phyloP scores from a whole-genome alignment of 2,797 vertebrate species.

The Acipenser ruthenus region DNA sequence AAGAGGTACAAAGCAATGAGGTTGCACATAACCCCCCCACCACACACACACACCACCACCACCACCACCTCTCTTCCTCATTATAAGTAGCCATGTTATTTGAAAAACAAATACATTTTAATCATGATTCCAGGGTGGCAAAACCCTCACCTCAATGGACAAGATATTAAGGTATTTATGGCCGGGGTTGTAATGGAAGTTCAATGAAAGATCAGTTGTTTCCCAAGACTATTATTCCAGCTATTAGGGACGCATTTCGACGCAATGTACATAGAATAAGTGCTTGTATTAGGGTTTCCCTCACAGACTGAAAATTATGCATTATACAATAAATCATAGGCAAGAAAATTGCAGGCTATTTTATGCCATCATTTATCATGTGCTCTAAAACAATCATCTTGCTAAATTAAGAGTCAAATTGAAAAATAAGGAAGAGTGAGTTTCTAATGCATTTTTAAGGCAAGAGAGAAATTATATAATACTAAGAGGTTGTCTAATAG shows the following conservation, averaged over 20 bases:
- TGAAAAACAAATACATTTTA: too few species aligned
- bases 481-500: not conserved
- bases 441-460: constrained; percentile 1
- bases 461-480: not conserved
- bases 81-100: too few species aligned
- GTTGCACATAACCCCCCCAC: too few species aligned
- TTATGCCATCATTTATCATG: not conserved
- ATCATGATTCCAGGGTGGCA: too few species aligned
- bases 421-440: not conserved
- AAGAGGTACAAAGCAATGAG: too few species aligned
- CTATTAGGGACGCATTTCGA: not conserved
- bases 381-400: not conserved
- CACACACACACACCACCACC: too few species aligned
- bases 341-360: not conserved
- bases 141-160: not conserved
- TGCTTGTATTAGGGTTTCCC: not conserved
- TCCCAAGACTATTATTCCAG: not conserved
- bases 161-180: not conserved
- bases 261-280: not conserved
- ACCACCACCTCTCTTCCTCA: too few species aligned
- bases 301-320: not conserved
- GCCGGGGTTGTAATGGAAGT: not conserved
- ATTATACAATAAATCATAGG: not conserved
- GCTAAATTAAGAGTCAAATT: constrained; percentile 3
- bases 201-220: not conserved